phyloP scores from a whole-genome alignment of 2,888 invertebrate genomes.

The Pyralis farinalis region DNA sequence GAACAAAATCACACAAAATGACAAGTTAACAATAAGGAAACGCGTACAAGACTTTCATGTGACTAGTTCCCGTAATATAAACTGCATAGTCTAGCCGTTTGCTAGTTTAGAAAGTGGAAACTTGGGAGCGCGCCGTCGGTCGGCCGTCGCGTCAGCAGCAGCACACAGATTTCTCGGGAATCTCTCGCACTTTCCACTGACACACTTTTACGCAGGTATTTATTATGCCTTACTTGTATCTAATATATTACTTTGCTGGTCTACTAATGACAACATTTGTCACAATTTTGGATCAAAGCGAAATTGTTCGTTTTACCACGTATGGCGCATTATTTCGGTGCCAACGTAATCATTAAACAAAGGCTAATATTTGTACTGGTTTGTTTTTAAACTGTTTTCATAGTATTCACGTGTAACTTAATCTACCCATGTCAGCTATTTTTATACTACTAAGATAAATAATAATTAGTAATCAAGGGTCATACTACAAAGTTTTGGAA shows the following conservation, averaged over 20 bases:
- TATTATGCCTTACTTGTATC: constrained; percentile 6
- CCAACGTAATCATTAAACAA: not conserved
- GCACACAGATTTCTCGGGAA: constrained; percentile 76
- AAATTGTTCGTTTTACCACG: not conserved
- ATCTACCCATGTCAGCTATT: no score
- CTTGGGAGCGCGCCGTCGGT: constrained; percentile 50
- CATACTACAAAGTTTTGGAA: no score
- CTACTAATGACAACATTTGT: no score
- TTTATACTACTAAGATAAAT: no score
- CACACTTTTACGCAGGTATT: constrained; percentile 59
- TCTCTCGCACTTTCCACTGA: constrained; percentile 79
- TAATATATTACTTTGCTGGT: no score
- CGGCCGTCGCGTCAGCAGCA: constrained; percentile 60
- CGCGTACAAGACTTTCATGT: constrained; percentile 4
- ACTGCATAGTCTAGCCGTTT: constrained; percentile 22
- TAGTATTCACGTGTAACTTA: no score
- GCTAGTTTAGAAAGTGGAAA: constrained; percentile 79
- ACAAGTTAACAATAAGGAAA: constrained; percentile 11
- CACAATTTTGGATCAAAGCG: constrained; percentile 14
- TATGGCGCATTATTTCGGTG: not conserved
- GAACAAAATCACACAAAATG: not conserved
- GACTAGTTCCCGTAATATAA: constrained; percentile 9
- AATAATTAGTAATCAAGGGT: no score
- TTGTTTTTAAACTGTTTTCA: no score
- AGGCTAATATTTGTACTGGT: no score